A percentile compares a stretch with the other conserved stretches of the same genome.
Evolutionary conservation across 2,797 vertebrate genomes (phyloP).

Genomic region (Oophaga sylvatica): DNA sequence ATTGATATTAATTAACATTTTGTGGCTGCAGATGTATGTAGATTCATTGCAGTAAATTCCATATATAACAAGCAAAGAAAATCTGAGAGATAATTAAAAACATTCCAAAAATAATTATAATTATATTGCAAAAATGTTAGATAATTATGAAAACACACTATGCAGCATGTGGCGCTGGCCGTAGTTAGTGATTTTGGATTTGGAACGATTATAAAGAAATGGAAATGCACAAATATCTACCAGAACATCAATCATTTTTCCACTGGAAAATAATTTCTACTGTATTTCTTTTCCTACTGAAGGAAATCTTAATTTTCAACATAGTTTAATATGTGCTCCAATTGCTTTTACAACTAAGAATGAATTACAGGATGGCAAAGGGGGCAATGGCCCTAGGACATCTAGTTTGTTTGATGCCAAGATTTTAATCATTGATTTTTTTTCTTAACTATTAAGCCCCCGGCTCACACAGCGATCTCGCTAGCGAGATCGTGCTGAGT

Average conservation of each 20-base stretch:
- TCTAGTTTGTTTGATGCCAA: no score
- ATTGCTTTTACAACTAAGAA: no score
- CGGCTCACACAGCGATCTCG: no score
- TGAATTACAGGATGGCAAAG: no score
- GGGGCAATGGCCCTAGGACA: no score
- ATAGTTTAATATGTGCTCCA: background rate
- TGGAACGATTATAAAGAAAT: background rate
- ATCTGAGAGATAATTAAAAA: slow-evolving; percentile 1
- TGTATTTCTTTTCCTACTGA: background rate
- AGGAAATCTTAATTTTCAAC: no score
- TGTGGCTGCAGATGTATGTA: background rate
- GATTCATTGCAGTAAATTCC: background rate
- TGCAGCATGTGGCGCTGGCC: background rate
- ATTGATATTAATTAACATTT: slow-evolving; percentile 10
- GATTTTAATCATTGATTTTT: no score
- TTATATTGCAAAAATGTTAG: background rate
- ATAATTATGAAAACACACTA: background rate
- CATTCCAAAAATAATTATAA: background rate
- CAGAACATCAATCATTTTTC: background rate
- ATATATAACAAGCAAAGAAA: background rate
- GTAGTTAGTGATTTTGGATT: background rate
- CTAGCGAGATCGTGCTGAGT: no score
- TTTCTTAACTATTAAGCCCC: no score
- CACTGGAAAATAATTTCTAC: background rate
- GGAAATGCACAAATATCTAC: background rate